Percentiles rank a stretch among this genome's conserved stretches.
These are phyloP conservation scores for Fringilla coelebs DNA, from an alignment of 2,797 vertebrate genomes.

Conservation along the genomic window DNA sequence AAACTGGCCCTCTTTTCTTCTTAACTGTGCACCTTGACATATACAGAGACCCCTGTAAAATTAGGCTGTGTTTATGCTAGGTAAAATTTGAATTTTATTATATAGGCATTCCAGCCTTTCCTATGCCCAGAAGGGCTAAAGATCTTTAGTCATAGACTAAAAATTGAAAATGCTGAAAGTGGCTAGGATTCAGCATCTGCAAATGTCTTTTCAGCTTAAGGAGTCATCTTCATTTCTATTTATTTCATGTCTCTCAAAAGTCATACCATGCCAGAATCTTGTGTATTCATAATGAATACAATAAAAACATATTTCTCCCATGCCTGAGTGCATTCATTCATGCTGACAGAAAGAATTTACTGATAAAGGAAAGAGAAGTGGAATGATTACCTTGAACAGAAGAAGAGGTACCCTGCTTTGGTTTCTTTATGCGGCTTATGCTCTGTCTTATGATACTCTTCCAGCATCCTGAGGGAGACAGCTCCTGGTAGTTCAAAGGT, in stretches of 20 bases:
- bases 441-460: background rate
- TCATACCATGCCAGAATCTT: background rate
- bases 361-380: background rate
- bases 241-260: background rate
- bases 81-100: background rate
- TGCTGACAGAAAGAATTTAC: constrained; percentile 9
- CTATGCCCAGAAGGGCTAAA: background rate
- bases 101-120: background rate
- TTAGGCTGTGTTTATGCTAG: background rate
- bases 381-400: background rate
- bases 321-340: background rate
- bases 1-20: background rate
- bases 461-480: background rate
- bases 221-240: background rate
- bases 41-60: background rate
- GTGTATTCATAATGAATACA: constrained; percentile 15
- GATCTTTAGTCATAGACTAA: background rate
- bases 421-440: background rate
- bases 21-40: background rate
- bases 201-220: background rate
- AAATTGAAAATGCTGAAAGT: background rate
- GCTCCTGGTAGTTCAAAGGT: background rate
- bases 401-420: background rate
- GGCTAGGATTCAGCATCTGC: background rate
- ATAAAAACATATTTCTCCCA: background rate